Evolutionary conservation across 2,113 vertebrate genomes (phyloP), one percentile per base, ranked within the genome.

Genomic region (Toxotes chatareus): DNA sequence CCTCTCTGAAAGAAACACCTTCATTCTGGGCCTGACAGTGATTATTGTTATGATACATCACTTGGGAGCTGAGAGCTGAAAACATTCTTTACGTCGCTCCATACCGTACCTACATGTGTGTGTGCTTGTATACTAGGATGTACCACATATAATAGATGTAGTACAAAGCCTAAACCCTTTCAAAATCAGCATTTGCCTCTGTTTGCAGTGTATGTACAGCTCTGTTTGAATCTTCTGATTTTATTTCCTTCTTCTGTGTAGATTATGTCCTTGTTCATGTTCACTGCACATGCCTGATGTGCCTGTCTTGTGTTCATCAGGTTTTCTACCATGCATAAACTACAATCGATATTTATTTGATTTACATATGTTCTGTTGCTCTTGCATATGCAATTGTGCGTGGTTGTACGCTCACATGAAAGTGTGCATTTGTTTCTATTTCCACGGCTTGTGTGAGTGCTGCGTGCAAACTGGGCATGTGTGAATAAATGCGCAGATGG

Each of bases 11-110:
- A 90, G 88, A 93, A 94, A 92, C 84, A 89, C 91, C 92, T 90
- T 90, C 74, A 86, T 94, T 92, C 91, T 75, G 46, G 51, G 82
- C 83, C 89, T 90, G 91, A 92, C 91, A 91, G 90, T 90, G 92
- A 94, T 94, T 94, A 93, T 93, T 94, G 91, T 92, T 91, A 90
- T 91, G 92, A 93, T 93, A 85, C 89, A 91, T 92, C 91, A 89
- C 86, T 80, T 76, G 83, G 91, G 89, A 93, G 70, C 60, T 38
- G 67, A 79, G 85, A 32, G 69, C 82, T 82, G 73, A 88, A 90
- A 89, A 84, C 68, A 75, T 62, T 86, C 55, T 81, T 84, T 83
- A 78, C 71, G 61, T 78, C 80, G 75, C 32, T 23, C 81, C 69
- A 55, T 42, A 61, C 47, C 16, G 0, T 46, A 53, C 71, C 67